Evolutionary conservation across 2,888 invertebrate species (phyloP).

Genomic region (Ophioninae sp.): DNA sequence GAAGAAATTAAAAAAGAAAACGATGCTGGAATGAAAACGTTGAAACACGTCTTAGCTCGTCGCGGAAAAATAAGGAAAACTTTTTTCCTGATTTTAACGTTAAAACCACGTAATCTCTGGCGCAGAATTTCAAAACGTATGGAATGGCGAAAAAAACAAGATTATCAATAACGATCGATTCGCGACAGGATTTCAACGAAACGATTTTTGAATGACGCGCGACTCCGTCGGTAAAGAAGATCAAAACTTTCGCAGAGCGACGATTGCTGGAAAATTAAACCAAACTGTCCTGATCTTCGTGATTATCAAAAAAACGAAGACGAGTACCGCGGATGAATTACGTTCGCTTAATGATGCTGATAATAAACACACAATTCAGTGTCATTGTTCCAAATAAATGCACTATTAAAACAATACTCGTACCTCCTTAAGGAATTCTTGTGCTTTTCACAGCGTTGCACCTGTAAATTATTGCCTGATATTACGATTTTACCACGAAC

Average conservation of each 20-base stretch:
- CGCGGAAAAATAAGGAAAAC: neutral
- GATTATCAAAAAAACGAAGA: neutral
- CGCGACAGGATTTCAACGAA: neutral
- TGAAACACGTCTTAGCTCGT: neutral
- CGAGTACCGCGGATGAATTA: neutral
- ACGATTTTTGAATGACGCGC: neutral
- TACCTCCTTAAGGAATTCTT: conserved; percentile 22
- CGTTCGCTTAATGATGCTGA: neutral
- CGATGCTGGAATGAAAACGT: neutral
- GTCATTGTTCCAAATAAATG: neutral
- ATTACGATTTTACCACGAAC: neutral
- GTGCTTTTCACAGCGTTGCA: conserved; percentile 16
- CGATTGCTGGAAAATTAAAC: neutral
- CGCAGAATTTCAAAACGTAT: neutral
- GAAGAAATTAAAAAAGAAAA: neutral
- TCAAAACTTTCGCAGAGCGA: neutral
- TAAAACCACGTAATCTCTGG: neutral
- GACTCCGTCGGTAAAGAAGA: neutral
- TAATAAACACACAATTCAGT: neutral
- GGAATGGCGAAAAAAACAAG: neutral
- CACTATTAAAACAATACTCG: neutral
- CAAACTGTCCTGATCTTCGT: neutral
- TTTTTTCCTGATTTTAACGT: neutral
- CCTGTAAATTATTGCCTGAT: conserved; percentile 31
- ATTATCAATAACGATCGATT: neutral